Evolutionary conservation across 2,888 invertebrate genomes (phyloP).

Genomic region (Pegoplata infirma): DNA sequence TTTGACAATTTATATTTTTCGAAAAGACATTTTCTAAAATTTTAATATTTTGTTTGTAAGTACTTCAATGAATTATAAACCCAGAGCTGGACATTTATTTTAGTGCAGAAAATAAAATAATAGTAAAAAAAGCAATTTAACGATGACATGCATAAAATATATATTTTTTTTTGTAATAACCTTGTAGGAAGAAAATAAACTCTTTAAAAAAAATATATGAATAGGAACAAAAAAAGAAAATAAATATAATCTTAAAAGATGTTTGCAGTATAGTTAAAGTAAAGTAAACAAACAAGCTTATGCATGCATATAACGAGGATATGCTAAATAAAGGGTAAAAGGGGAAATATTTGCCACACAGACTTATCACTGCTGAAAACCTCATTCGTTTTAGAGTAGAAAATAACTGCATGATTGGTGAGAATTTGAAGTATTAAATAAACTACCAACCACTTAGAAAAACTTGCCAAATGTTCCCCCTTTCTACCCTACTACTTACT

Average conservation of each 20-base stretch:
- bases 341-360: too few species aligned
- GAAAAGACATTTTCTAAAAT: slow-evolving; percentile 6
- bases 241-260: slow-evolving; percentile 23
- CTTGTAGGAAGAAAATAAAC: slow-evolving; percentile 45
- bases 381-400: too few species aligned
- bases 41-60: slow-evolving; percentile 7
- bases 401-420: too few species aligned
- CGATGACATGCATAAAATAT: slow-evolving; percentile 61
- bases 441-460: too few species aligned
- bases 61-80: background rate
- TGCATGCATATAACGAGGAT: background rate
- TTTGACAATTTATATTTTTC: background rate
- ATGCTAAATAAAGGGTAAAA: too few species aligned
- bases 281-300: slow-evolving; percentile 7
- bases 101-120: slow-evolving; percentile 20
- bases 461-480: too few species aligned
- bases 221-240: background rate
- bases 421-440: too few species aligned
- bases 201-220: slow-evolving; percentile 30
- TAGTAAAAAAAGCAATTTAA: slow-evolving; percentile 53
- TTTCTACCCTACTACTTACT: too few species aligned
- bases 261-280: slow-evolving; percentile 15
- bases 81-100: slow-evolving; percentile 40
- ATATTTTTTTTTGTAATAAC: slow-evolving; percentile 61
- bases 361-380: too few species aligned